These are phyloP conservation scores for Colaptes auratus DNA, from an alignment of 2,113 vertebrate species.

Conservation along the genomic window DNA sequence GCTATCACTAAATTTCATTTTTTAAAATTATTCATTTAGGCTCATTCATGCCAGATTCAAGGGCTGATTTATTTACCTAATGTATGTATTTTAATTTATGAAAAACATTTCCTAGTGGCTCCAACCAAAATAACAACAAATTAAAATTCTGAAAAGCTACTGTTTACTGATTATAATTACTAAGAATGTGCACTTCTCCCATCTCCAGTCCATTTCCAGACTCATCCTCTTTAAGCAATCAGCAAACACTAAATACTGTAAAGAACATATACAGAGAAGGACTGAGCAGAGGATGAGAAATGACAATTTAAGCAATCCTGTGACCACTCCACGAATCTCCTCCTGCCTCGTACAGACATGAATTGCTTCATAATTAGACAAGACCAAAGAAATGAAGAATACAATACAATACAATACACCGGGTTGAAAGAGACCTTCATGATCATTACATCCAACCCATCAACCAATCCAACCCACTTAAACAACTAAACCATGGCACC, in stretches of 20 bases:
- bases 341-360: background rate
- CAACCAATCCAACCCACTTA: too few relatives aligned
- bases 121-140: slow-evolving; percentile 1
- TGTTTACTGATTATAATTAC: background rate
- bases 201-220: background rate
- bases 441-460: too few relatives aligned
- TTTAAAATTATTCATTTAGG: background rate
- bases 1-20: background rate
- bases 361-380: background rate
- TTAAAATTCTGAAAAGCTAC: background rate
- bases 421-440: too few relatives aligned
- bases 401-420: too few relatives aligned
- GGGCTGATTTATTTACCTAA: background rate
- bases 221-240: background rate
- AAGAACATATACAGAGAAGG: background rate
- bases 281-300: background rate
- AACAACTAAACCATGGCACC: too few relatives aligned
- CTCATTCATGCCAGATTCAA: background rate
- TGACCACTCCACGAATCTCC: background rate
- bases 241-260: background rate
- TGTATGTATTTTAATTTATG: background rate
- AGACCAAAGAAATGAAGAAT: background rate
- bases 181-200: background rate
- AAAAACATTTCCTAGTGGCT: background rate
- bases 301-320: background rate